Base-by-base conservation (phyloP, 2,888 invertebrate genomes). In the Slavum lentiscoides region DNA sequence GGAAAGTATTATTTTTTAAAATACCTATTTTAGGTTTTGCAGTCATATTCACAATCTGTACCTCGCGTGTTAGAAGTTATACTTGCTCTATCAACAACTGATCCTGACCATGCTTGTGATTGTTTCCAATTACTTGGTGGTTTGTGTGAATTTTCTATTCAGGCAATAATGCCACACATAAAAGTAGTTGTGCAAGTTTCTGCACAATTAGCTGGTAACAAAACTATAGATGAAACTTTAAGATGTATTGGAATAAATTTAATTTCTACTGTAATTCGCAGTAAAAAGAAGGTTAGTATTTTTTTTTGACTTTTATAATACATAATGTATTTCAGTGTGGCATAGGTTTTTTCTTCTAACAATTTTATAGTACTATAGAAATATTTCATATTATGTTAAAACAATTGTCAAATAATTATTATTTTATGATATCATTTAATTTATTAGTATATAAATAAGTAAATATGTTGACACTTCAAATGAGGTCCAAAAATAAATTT, bases 161-260 rank as follows among this genome's bases (percentile, higher is more conserved):
- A 80, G 9, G 80, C 72, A 17, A 72, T 80, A 21, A 15, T 80
- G 43, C 80, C 80, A 23, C 39, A 80, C 66, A 30, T 80, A 39
- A 80, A 80, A 58, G 64, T 39, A 72, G 64, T 80, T 58, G 64
- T 80, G 43, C 72, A 80, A 80, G 80, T 80, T 23, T 72, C 70
- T 72, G 80, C 72, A 30, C 80, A 80, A 64, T 9, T 80, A 2
- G 70, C 80, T 72, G 80, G 80, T 9, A 72, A 80, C 15, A 80
- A 43, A 58, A 19, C 66, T 55, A 19, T 80, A 58, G 72, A 80
- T 58, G 72, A 72, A 64, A 64, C 23, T 55, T 64, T 80, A 58
- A 80, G 80, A 55, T 80, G 70, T 23, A 72, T 58, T 43, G 62
- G 70, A 43, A 72, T 80, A 7, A 80, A 80, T 72, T 55, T 80